phyloP scores from a whole-genome alignment of 2,113 vertebrate genomes.

The Acrocephalus arundinaceus region DNA sequence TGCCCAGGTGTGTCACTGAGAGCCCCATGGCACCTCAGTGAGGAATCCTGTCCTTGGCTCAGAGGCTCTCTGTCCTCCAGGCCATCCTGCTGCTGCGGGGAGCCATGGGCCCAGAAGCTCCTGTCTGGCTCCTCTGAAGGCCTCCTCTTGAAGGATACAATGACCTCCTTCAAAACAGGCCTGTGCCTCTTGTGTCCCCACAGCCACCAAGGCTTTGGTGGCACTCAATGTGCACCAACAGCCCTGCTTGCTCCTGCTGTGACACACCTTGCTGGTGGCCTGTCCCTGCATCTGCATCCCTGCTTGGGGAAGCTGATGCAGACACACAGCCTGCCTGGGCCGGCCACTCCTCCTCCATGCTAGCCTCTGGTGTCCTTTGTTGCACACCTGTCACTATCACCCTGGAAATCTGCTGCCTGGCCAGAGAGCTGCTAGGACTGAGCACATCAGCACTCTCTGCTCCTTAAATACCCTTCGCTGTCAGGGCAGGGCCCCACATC shows the following conservation, averaged over 20 bases:
- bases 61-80: too few species aligned
- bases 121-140: too few species aligned
- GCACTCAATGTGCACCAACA: not conserved
- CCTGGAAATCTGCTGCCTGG: not conserved
- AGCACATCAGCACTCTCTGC: not conserved
- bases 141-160: too few species aligned
- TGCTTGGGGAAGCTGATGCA: not conserved
- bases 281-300: too few species aligned
- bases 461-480: not conserved
- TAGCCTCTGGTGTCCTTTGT: not conserved
- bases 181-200: accelerated
- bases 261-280: not conserved
- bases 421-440: not conserved
- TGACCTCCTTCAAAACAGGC: not conserved
- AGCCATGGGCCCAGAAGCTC: too few species aligned
- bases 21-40: too few species aligned
- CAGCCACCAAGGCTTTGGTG: not conserved
- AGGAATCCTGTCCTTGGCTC: too few species aligned
- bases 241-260: not conserved
- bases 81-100: too few species aligned
- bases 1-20: too few species aligned
- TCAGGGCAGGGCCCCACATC: accelerated
- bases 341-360: not conserved
- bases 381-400: accelerated
- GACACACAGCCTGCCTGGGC: accelerated